phyloP scores from a whole-genome alignment of 2,797 vertebrate genomes.

The Lemur catta region DNA sequence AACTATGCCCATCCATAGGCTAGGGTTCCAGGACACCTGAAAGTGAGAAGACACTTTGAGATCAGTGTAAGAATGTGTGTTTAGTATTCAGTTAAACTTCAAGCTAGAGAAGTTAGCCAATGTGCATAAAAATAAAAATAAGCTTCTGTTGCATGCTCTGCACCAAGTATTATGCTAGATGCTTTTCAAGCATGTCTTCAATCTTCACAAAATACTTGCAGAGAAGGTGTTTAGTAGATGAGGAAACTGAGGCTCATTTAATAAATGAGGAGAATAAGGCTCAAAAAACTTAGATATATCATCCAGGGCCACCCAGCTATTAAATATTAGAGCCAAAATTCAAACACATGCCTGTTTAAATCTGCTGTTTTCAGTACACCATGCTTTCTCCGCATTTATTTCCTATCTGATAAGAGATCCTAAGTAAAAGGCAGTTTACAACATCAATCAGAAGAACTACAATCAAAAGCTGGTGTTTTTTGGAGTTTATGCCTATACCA shows the following conservation, averaged over 20 bases:
- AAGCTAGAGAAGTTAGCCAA: not conserved
- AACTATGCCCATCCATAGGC: not conserved
- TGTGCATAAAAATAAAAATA: not conserved
- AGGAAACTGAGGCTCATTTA: not conserved
- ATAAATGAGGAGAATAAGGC: not conserved
- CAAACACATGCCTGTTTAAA: not conserved
- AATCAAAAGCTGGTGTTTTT: constrained; percentile 17
- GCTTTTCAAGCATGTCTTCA: not conserved
- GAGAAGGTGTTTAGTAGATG: not conserved
- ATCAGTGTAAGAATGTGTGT: not conserved
- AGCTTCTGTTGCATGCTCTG: not conserved
- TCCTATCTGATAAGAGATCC: not conserved
- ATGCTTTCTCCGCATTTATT: not conserved
- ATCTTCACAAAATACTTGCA: not conserved
- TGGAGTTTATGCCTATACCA: not conserved
- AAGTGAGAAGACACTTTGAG: not conserved
- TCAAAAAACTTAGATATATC: not conserved
- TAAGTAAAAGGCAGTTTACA: not conserved
- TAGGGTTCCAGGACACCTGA: not conserved
- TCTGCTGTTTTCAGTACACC: not conserved
- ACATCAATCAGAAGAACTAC: not conserved
- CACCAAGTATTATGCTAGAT: not conserved
- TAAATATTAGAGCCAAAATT: not conserved
- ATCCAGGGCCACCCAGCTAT: not conserved
- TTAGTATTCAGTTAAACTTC: not conserved